A percentile compares a stretch with the other conserved stretches of the same genome.
Conservation (phyloP, 2,113 vertebrate species). For the Muntiacus reevesi region DNA sequence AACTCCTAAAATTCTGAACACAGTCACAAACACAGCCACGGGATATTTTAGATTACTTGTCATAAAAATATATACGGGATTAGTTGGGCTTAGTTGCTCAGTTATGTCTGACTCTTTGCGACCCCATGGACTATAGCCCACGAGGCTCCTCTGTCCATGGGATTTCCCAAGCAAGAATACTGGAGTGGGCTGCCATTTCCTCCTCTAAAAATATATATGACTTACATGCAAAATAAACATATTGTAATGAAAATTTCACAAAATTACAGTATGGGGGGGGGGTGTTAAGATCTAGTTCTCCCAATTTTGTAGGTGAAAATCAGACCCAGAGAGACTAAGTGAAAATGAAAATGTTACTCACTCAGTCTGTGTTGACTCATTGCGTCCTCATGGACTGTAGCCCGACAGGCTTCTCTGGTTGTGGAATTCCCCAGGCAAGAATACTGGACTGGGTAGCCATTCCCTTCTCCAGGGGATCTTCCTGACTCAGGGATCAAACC, state of each 20-base stretch:
- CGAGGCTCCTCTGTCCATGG: background rate
- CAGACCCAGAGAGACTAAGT: background rate
- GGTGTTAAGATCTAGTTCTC: background rate
- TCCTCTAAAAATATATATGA: background rate
- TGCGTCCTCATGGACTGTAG: background rate
- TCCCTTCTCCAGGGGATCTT: background rate
- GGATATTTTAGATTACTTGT: background rate
- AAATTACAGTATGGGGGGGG: background rate
- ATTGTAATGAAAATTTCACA: background rate
- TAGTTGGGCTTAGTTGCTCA: background rate
- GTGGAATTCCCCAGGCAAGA: background rate
- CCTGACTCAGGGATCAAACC: fast-evolving
- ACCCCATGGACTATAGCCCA: background rate
- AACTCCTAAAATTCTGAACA: background rate
- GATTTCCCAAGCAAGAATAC: background rate
- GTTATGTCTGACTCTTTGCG: background rate
- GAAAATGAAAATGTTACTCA: background rate
- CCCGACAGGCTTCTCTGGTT: background rate
- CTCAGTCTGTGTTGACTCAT: background rate
- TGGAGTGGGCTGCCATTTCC: background rate
- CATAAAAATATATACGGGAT: background rate
- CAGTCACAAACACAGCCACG: background rate
- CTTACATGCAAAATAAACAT: background rate
- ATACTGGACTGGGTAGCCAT: background rate
- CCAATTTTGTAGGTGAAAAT: background rate